Base-by-base conservation (phyloP, 2,113 vertebrate genomes). In the Cacatua alba region DNA sequence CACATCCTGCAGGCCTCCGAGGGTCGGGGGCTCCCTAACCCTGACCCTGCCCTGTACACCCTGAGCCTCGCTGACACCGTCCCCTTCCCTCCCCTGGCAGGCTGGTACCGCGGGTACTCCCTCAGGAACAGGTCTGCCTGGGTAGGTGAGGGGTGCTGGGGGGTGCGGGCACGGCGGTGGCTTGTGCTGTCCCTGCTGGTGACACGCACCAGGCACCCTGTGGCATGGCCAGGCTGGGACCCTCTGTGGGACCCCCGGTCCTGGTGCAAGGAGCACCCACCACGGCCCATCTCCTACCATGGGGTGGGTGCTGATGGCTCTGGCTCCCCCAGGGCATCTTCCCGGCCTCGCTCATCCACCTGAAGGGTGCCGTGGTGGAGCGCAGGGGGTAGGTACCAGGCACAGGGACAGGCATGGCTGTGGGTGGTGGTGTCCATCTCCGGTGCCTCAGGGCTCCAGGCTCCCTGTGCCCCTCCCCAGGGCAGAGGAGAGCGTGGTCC, bases 41-140 rank as follows among this genome's bases (percentile, higher is more conserved):
- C 55, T 21, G 12, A 8, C 25, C 41, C 55, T 23, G 48, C 48
- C 64, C 49, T 23, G 48, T 3, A 4, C 23, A 43, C 48, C n/a
- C 82, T 13, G 4, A 23, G 37, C 76, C 26, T 2, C 5, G 39
- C 82, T 89, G 44, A 89, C 0, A 0, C 4, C 2, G 2, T 63
- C 64, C 69, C 20, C 49, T 39, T 63, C 33, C 23, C 59, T 82
- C 63, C 68, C 48, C 16, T 87, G 5, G 3, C 95, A 97, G 97
- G 97, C 28, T 97, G 97, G 97, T 97, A 97, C 88, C 87, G 59
- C 0, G 97, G 97, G 24, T 97, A 97, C 90, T 96, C 95, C 0
- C 94, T 97, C 71, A 82, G 85, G 69, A 96, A 97, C 94, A 84
- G 92, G 53, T 78, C 94, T 63, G 76, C 71, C 37, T 29, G n/a